Evolutionary conservation across 2,797 vertebrate genomes (phyloP).

Genomic region (Neomorphus geoffroyi): DNA sequence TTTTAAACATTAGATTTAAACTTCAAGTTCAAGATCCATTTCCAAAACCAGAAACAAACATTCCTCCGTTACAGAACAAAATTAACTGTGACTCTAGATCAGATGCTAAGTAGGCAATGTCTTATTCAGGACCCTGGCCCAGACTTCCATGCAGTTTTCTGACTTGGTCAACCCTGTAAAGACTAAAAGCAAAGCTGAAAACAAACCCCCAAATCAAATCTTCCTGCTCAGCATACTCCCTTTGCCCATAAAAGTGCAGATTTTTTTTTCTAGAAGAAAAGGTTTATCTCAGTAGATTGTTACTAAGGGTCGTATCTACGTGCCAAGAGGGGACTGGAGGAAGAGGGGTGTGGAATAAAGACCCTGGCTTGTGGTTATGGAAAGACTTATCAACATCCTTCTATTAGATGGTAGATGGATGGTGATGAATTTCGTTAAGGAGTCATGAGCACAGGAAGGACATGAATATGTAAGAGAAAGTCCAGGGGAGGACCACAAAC

Average conservation of each 20-base stretch:
- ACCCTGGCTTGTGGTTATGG: background rate
- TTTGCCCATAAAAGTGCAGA: background rate
- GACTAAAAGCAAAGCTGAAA: background rate
- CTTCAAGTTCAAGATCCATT: background rate
- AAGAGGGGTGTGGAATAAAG: background rate
- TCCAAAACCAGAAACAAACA: background rate
- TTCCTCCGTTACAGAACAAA: background rate
- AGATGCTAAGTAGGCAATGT: background rate
- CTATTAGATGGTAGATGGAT: background rate
- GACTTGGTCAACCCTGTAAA: fast-evolving
- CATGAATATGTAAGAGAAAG: too few species aligned
- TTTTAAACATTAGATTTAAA: background rate
- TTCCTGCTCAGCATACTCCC: background rate
- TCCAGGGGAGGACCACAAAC: too few species aligned
- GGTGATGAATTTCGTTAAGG: too few species aligned
- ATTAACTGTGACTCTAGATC: background rate
- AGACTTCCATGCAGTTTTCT: background rate
- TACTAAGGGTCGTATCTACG: background rate
- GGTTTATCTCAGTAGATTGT: background rate
- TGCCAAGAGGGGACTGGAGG: background rate
- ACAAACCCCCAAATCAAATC: background rate
- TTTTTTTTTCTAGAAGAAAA: background rate
- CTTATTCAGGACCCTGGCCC: background rate
- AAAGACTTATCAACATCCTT: background rate
- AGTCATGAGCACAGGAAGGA: too few species aligned